Percentiles rank a stretch among this genome's conserved stretches.
Conservation (phyloP, 2,113 vertebrate genomes). For the zebrafish (Danio rerio) region GRCz12tu NC_133199.1:34527501-34528000, state of each 20-base stretch:
- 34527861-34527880: neutral
- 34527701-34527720: conserved; percentile 17
- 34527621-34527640: conserved; percentile 35
- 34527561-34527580: conserved; percentile 48
- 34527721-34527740: conserved; percentile 36
- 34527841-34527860: neutral
- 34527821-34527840: neutral
- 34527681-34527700: conserved; percentile 49
- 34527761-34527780: conserved; percentile 18
- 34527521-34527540: conserved; percentile 13
- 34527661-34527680: conserved; percentile 34
- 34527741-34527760: conserved; percentile 16
- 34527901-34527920: conserved; percentile 30
- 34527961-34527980: conserved; percentile 27
- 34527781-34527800: conserved; percentile 13
- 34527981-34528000: conserved; percentile 1
- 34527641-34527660: conserved; percentile 40
- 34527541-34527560: conserved; percentile 49
- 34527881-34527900: neutral
- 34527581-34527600: conserved; percentile 53
- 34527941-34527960: conserved; percentile 26
- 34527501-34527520: too few relatives aligned
- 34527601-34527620: conserved; percentile 42
- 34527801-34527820: neutral
- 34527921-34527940: conserved; percentile 17